Conservation (phyloP, 2,888 invertebrate genomes). For the Elysia crispata region DNA sequence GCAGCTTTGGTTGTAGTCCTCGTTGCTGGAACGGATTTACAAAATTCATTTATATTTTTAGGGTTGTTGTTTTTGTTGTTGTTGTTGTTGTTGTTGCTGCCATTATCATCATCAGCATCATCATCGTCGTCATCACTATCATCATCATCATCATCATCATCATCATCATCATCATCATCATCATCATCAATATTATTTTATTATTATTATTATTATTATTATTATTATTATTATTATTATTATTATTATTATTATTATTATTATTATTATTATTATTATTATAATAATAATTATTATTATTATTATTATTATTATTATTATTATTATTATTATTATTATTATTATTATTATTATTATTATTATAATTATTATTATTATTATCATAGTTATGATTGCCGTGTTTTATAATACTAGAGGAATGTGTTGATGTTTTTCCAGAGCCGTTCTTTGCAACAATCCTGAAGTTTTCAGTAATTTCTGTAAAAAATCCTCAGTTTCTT, state of each 20-base stretch:
- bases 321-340: not conserved
- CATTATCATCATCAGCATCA: not conserved
- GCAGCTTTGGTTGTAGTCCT: too few relatives aligned
- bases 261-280: not conserved
- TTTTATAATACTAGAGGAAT: not conserved
- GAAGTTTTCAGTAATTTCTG: too few relatives aligned
- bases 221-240: not conserved
- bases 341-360: not conserved
- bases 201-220: not conserved
- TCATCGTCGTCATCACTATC: not conserved
- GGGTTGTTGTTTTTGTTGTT: not conserved
- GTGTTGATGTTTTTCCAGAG: too few relatives aligned
- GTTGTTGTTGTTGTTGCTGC: not conserved
- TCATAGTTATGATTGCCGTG: not conserved
- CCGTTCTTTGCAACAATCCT: too few relatives aligned
- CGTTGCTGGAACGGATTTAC: too few relatives aligned
- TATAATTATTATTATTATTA: not conserved
- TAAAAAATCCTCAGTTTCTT: too few relatives aligned
- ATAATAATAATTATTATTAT: not conserved
- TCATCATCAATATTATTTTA: not conserved
- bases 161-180: not conserved
- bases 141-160: not conserved
- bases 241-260: not conserved
- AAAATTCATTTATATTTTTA: too few relatives aligned
- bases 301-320: not conserved